Evolutionary conservation across 2,797 vertebrate species (phyloP).

Genomic region (Poeciliopsis infans): DNA sequence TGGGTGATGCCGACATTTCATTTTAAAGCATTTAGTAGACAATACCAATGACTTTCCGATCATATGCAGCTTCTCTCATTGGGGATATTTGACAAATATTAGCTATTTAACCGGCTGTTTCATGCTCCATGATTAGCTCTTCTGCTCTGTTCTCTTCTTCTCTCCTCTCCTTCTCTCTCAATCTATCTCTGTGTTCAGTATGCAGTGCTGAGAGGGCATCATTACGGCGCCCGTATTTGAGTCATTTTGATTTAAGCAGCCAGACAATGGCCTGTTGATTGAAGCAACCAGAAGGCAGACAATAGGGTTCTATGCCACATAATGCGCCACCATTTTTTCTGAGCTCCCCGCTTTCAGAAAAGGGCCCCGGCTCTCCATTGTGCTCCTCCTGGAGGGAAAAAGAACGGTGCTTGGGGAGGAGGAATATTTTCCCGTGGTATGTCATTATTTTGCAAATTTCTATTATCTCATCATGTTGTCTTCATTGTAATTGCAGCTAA

Average conservation of each 20-base stretch:
- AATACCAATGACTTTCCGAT: not conserved
- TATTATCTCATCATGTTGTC: constrained; percentile 99
- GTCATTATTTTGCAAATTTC: constrained; percentile 99
- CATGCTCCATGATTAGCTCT: constrained; percentile 64
- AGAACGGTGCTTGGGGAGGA: constrained; percentile 99
- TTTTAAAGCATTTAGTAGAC: not conserved
- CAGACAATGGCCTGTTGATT: constrained; percentile 99
- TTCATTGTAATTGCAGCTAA: constrained; percentile 99
- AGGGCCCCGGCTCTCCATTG: constrained; percentile 95
- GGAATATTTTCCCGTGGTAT: constrained; percentile 99
- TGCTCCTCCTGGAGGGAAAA: constrained; percentile 84
- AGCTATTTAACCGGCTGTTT: constrained; percentile 82
- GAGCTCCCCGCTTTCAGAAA: constrained; percentile 85
- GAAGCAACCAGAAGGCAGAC: constrained; percentile 98
- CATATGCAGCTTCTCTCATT: not conserved
- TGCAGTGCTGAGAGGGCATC: constrained; percentile 97
- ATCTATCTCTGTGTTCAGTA: constrained; percentile 90
- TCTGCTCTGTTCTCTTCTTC: constrained; percentile 11
- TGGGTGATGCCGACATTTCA: not conserved
- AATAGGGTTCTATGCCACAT: constrained; percentile 99
- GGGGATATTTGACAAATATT: constrained; percentile 24
- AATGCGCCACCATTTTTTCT: constrained; percentile 98
- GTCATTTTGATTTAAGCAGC: constrained; percentile 99
- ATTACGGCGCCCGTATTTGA: constrained; percentile 99
- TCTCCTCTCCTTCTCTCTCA: constrained; percentile 74